Base-by-base conservation (phyloP, 2,888 invertebrate species). In the Ecliptopera silaceata region DNA sequence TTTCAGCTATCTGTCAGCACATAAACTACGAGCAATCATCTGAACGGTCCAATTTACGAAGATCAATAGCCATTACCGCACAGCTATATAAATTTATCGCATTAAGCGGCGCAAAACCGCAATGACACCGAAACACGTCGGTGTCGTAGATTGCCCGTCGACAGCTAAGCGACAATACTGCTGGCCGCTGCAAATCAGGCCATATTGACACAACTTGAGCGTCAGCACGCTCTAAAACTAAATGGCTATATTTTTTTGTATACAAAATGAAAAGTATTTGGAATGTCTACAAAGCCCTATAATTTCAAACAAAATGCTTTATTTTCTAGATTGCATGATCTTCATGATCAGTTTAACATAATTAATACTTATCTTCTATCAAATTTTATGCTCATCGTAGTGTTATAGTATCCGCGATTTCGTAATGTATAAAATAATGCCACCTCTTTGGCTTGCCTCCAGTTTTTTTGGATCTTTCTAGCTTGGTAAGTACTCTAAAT, bases 41-140 rank as follows among this genome's bases (percentile, higher is more conserved):
- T 2, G 17, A 17, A 10, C 31, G 39, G n/a, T 31, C 53, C 53
- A 53, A 41, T 41, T 53, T 17, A 41, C 46, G 31, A 41, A 41
- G 53, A 53, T 53, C 53, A 46, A 53, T 47, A 53, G 15, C 53
- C 53, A 53, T 53, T 53, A 41, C 53, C 41, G 46, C 46, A 41
- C n/a, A 34, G 32, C 53, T 52, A 22, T 46, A 32, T 46, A 46
- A 36, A 53, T 46, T 46, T 41, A 46, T 53, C 39, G 17, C 50
- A 46, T 56, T 51, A 56, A 50, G 29, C 38, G 42, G 44, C 48
- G 39, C 26, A 46, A 51, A 56, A 13, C 56, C 56, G 56, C 56
- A 56, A 47, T 56, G 56, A 20, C n/a, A 4, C 38, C 49, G 44
- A 39, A 45, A 22, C 42, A 45, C 56, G 56, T 50, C 50, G 49